Base-by-base conservation (phyloP, 2,888 invertebrate species). In the Brenthis ino region DNA sequence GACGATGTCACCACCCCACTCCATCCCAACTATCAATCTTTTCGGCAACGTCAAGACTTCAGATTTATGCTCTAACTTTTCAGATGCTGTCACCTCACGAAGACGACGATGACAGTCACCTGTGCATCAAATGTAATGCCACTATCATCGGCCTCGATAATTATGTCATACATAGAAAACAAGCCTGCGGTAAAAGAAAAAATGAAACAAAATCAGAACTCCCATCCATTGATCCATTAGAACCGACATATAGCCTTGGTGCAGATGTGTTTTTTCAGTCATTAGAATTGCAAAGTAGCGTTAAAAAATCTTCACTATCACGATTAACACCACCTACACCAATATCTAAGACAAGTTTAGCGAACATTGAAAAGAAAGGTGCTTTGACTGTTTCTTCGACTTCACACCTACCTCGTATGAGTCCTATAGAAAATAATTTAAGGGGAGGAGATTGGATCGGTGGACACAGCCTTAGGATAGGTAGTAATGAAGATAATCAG, bases 211-310 rank as follows among this genome's bases (percentile, higher is more conserved):
- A 88, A 76, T 72, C 85, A 2, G 88, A 85, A 37, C 76, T 89
- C 8, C 83, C 88, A 1, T 76, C 87, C 0, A 83, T 91, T 68
- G 86, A 93, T 72, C 69, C 90, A 57, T 74, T 94, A 74, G 87
- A 93, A 82, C 84, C 93, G 67, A 77, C 89, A 70, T 95, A 95
- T 76, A 94, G 94, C 61, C 89, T 96, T 5, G 96, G 96, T 72
- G 97, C 97, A 0, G 97, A 97, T 81, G 96, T 97, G 6, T 98
- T 98, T 85, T 98, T 98, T 79, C 97, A 96, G 51, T 97, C 97
- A 0, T 86, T 98, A 50, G 96, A 97, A 80, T 83, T 97, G 14
- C 96, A 96, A 78, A 96, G 96, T 79, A 96, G 96, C 77, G 93
- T 94, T 0, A 95, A 95, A 76, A 94, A 94, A 73, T 90, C 93